Conservation (phyloP, 2,888 invertebrate genomes). For the Rhorus exstirpatorius region DNA sequence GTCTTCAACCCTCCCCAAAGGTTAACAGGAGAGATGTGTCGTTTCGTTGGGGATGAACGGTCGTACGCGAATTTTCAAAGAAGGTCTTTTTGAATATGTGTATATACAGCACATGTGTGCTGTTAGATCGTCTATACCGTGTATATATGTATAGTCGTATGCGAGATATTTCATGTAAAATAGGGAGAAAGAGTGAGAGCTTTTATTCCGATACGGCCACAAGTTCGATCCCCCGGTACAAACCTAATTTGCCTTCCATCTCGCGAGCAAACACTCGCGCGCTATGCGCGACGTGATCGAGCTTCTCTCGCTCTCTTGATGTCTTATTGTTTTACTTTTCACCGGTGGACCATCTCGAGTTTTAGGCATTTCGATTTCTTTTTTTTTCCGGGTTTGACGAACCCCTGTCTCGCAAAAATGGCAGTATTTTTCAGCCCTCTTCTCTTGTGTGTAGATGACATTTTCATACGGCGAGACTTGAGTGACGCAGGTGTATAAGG, state of each 20-base stretch:
- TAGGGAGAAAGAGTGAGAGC: conserved; percentile 67
- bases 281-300: conserved; percentile 49
- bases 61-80: conserved; percentile 29
- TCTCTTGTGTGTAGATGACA: not conserved
- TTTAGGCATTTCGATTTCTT: not conserved
- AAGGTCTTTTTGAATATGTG: conserved; percentile 1
- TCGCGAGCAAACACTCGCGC: conserved; percentile 82
- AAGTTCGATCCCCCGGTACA: conserved; percentile 82
- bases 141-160: conserved; percentile 8
- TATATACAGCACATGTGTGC: not conserved
- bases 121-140: too few relatives aligned
- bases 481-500: not conserved
- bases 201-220: conserved; percentile 84
- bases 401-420: not conserved
- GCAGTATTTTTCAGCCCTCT: not conserved
- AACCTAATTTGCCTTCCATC: conserved; percentile 85
- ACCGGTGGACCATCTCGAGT: conserved; percentile 11
- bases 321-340: not conserved
- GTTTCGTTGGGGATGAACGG: conserved; percentile 62
- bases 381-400: not conserved
- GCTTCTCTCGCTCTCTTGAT: conserved; percentile 9
- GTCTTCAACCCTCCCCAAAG: conserved; percentile 70
- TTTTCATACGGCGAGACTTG: too few relatives aligned
- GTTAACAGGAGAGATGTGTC: conserved; percentile 73
- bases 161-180: conserved; percentile 49